Evolutionary conservation across 2,888 invertebrate species (phyloP).

Genomic region (Theodoxus fluviatilis): DNA sequence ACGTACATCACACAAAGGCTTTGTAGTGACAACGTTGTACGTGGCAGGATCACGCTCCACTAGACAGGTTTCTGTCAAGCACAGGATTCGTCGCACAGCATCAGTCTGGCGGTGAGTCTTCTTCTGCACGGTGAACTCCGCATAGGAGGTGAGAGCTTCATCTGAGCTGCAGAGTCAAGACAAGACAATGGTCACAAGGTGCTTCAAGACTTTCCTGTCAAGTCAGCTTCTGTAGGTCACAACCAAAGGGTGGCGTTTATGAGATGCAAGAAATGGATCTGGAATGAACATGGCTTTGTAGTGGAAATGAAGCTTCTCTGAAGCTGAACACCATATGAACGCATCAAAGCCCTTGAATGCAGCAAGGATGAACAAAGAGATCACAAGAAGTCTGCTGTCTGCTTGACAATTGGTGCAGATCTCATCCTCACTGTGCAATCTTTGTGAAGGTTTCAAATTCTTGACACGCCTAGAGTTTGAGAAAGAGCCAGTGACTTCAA

Average conservation of each 20-base stretch:
- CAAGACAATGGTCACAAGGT: not conserved
- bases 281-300: too few relatives aligned
- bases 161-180: constrained; percentile 77
- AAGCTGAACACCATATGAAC: too few relatives aligned
- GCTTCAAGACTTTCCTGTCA: too few relatives aligned
- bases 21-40: constrained; percentile 88
- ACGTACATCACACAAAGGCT: constrained; percentile 69
- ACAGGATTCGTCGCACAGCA: constrained; percentile 85
- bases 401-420: not conserved
- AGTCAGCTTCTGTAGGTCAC: too few relatives aligned
- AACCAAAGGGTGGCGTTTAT: not conserved
- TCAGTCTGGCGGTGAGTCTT: constrained; percentile 73
- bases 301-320: too few relatives aligned
- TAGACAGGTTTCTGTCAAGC: constrained; percentile 93
- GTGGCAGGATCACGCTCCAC: constrained; percentile 96
- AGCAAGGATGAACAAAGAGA: not conserved
- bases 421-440: not conserved
- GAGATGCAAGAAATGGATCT: too few relatives aligned
- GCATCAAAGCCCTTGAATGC: too few relatives aligned
- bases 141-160: constrained; percentile 92
- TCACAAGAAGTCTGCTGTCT: not conserved
- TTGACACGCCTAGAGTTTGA: too few relatives aligned
- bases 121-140: constrained; percentile 96
- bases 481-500: too few relatives aligned
- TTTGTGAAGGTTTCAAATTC: too few relatives aligned